Evolutionary conservation across 2,797 vertebrate species (phyloP).

Genomic region (Eutrigla gurnardus): DNA sequence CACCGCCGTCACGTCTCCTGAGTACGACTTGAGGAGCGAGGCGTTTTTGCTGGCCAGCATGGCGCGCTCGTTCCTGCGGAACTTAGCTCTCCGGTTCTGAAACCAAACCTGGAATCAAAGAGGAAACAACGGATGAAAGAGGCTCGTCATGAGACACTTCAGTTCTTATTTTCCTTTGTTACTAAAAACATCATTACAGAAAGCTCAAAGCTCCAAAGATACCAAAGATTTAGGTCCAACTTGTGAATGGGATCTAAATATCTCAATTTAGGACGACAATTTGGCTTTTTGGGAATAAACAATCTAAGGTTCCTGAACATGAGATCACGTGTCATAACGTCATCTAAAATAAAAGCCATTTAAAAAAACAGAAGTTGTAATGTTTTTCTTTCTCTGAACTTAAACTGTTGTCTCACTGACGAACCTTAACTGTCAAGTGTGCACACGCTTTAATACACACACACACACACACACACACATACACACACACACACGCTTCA

Average conservation of each 20-base stretch:
- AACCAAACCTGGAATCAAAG: conserved; percentile 93
- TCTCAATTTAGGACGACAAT: no score
- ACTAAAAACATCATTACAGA: background rate
- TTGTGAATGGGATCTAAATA: background rate
- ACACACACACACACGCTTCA: background rate
- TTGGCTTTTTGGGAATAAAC: background rate
- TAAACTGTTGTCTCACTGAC: background rate
- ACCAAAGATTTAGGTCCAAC: background rate
- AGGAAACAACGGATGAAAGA: background rate
- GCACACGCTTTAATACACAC: background rate
- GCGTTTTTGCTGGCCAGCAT: conserved; percentile 99
- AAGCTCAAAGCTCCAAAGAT: background rate
- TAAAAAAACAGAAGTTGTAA: background rate
- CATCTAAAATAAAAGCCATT: background rate
- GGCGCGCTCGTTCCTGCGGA: conserved; percentile 95
- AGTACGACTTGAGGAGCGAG: conserved; percentile 97
- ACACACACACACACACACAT: background rate
- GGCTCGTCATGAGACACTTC: accelerated
- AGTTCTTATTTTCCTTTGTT: background rate
- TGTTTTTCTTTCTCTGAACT: background rate
- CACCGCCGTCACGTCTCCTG: conserved; percentile 94
- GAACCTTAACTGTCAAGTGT: background rate
- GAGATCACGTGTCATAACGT: background rate
- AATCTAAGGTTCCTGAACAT: background rate
- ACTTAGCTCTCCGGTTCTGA: conserved; percentile 97